phyloP scores from a whole-genome alignment of 2,797 vertebrate species.

The Galaxias olidus region DNA sequence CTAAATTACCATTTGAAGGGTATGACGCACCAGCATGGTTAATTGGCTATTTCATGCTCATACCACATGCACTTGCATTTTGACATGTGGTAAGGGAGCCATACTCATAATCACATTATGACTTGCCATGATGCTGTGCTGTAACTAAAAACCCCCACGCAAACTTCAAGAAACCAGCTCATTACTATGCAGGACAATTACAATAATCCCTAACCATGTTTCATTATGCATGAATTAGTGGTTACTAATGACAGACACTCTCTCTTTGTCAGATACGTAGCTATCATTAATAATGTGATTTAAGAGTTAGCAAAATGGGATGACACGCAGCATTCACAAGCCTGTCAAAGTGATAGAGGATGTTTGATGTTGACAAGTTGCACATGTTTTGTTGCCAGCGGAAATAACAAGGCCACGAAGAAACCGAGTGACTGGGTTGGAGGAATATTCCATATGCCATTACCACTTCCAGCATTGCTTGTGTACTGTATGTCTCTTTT shows the following conservation, averaged over 20 bases:
- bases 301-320: conserved; percentile 46
- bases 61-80: conserved; percentile 59
- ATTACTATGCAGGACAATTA: conserved; percentile 60
- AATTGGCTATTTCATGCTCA: conserved; percentile 69
- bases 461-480: no score
- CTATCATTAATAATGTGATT: conserved; percentile 57
- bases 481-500: no score
- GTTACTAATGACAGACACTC: conserved; percentile 61
- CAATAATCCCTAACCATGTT: conserved; percentile 68
- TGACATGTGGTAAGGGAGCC: conserved; percentile 68
- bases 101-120: conserved; percentile 76
- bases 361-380: conserved; percentile 34
- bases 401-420: conserved; percentile 19
- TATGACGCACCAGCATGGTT: conserved; percentile 60
- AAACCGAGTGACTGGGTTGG: no score
- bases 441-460: no score
- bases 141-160: conserved; percentile 65
- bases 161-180: conserved; percentile 56
- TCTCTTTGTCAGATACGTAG: conserved; percentile 62
- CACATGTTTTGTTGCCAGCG: conserved; percentile 16
- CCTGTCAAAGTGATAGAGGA: conserved; percentile 41
- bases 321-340: conserved; percentile 50
- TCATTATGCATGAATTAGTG: conserved; percentile 67
- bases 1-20: conserved; percentile 57
- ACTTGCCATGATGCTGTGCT: conserved; percentile 56